Conservation (phyloP, 2,888 invertebrate genomes). For the Scrobipalpa costella region DNA sequence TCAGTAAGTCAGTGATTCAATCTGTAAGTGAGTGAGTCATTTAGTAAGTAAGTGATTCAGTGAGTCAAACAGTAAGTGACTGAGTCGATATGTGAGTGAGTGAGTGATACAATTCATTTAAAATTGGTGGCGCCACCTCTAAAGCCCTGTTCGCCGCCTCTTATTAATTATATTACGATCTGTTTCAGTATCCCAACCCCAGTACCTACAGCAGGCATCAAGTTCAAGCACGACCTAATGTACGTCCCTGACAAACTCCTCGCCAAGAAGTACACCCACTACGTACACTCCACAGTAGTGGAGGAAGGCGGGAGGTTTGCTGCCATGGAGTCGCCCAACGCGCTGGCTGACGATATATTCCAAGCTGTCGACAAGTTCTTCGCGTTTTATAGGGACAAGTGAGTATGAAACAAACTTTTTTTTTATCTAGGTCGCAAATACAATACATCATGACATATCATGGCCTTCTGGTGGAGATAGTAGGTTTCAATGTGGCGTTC, state of each 20-base stretch:
- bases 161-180: not conserved
- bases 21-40: too few relatives aligned
- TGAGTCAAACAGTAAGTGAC: too few relatives aligned
- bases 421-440: too few relatives aligned
- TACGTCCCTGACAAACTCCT: slow-evolving; percentile 82
- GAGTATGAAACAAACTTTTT: slow-evolving; percentile 26
- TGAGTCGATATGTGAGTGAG: too few relatives aligned
- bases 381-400: slow-evolving; percentile 47
- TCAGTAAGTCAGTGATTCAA: too few relatives aligned
- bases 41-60: too few relatives aligned
- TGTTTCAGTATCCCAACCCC: slow-evolving; percentile 81
- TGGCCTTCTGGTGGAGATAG: too few relatives aligned
- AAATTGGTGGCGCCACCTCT: too few relatives aligned
- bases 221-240: slow-evolving; percentile 86
- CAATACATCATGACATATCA: too few relatives aligned
- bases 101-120: too few relatives aligned
- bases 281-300: slow-evolving; percentile 84
- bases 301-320: slow-evolving; percentile 92
- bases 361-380: slow-evolving; percentile 77
- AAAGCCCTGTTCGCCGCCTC: too few relatives aligned
- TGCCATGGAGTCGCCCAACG: slow-evolving; percentile 88
- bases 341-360: slow-evolving; percentile 85
- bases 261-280: slow-evolving; percentile 82
- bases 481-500: too few relatives aligned
- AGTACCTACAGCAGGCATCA: slow-evolving; percentile 88